phyloP scores from a whole-genome alignment of 2,797 vertebrate genomes.

The Scleropages formosus region DNA sequence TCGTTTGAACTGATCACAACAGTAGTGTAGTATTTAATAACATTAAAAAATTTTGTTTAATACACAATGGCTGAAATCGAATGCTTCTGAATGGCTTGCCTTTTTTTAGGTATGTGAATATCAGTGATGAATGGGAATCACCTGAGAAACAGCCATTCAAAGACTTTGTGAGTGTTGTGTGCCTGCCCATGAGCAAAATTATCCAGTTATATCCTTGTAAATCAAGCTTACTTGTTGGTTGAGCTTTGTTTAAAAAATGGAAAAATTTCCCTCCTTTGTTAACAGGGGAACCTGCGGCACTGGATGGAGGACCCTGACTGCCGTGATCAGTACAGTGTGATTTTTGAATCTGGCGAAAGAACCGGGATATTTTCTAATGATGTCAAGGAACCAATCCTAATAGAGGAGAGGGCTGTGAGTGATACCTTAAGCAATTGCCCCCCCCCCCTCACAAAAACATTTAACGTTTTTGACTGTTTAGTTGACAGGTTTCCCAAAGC shows the following conservation, averaged over 20 bases:
- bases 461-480: neutral
- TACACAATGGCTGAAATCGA: too few species aligned
- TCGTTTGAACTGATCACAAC: neutral
- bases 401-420: conserved; percentile 93
- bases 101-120: conserved; percentile 84
- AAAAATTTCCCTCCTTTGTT: neutral
- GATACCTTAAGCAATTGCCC: too few species aligned
- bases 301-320: conserved; percentile 97
- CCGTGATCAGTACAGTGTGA: conserved; percentile 96
- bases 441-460: too few species aligned
- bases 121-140: conserved; percentile 94
- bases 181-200: neutral
- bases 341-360: conserved; percentile 94
- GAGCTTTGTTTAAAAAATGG: too few species aligned
- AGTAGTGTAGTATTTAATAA: too few species aligned
- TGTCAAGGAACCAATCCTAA: conserved; percentile 84
- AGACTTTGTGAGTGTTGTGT: conserved; percentile 83
- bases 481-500: neutral
- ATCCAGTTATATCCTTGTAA: neutral
- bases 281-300: conserved; percentile 90
- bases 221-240: neutral
- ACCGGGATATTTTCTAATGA: conserved; percentile 95
- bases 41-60: too few species aligned
- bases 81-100: too few species aligned
- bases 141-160: conserved; percentile 98